These are phyloP conservation scores for Euthynnus affinis DNA, from an alignment of 2,797 vertebrate genomes.

Conservation along the genomic window DNA sequence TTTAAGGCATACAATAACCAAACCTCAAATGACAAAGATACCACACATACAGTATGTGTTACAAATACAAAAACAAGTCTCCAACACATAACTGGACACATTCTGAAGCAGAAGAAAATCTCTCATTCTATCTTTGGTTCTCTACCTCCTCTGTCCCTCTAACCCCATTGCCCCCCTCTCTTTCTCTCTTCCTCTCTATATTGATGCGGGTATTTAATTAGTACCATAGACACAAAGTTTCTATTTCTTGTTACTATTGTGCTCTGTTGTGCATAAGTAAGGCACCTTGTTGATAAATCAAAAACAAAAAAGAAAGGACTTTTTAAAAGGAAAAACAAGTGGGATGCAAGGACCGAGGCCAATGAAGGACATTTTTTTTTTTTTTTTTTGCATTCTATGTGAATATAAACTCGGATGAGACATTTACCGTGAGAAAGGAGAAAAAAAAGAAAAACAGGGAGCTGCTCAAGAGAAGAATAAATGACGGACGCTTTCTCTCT, in stretches of 20 bases:
- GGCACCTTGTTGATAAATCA: constrained; percentile 92
- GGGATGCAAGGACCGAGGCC: constrained; percentile 74
- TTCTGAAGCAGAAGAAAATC: constrained; percentile 78
- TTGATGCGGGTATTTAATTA: constrained; percentile 93
- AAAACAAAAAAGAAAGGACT: constrained; percentile 79
- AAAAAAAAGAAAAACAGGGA: constrained; percentile 63
- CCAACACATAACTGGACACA: constrained; percentile 74
- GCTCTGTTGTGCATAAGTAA: constrained; percentile 89
- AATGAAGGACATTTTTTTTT: constrained; percentile 67
- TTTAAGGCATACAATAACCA: constrained; percentile 81
- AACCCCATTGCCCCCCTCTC: constrained; percentile 66
- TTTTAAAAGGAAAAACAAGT: constrained; percentile 76
- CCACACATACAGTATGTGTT: constrained; percentile 60
- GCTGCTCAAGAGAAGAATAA: constrained; percentile 74
- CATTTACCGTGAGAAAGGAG: constrained; percentile 66
- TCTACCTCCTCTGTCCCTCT: constrained; percentile 84
- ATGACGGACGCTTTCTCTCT: constrained; percentile 71
- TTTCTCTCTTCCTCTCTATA: constrained; percentile 84
- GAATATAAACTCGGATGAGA: constrained; percentile 79
- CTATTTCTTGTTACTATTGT: constrained; percentile 91
- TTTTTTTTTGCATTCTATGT: constrained; percentile 76
- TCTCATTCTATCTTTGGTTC: constrained; percentile 82
- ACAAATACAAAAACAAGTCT: constrained; percentile 72
- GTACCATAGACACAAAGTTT: constrained; percentile 91
- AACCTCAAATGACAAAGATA: constrained; percentile 78